A percentile compares a stretch with the other conserved stretches of the same genome.
Conservation (phyloP, 2,888 invertebrate species). For the Philhelius pedissequus region DNA sequence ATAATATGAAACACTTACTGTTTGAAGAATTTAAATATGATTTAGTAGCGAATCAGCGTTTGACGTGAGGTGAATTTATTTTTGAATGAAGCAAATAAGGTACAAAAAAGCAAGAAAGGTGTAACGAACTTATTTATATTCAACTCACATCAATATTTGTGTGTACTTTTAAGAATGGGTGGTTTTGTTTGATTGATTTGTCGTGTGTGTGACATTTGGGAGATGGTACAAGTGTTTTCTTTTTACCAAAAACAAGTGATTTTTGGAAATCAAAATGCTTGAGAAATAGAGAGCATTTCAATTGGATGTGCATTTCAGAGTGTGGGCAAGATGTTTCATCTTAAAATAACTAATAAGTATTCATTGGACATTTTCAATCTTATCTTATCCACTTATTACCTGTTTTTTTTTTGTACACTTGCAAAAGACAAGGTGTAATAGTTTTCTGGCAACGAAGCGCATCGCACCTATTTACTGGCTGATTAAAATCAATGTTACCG, state of each 20-base stretch:
- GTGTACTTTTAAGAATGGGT: not conserved
- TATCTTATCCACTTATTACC: too few species aligned
- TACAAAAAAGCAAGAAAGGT: not conserved
- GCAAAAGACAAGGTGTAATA: too few species aligned
- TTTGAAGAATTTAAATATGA: not conserved
- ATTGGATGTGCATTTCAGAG: not conserved
- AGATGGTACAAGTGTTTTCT: not conserved
- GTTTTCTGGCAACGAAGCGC: too few species aligned
- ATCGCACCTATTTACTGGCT: too few species aligned
- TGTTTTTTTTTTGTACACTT: too few species aligned
- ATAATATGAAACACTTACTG: not conserved
- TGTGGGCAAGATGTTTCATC: too few species aligned
- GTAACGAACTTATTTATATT: slow-evolving; percentile 50
- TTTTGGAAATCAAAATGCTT: not conserved
- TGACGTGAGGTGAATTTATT: slow-evolving; percentile 34
- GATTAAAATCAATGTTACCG: too few species aligned
- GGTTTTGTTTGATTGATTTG: not conserved
- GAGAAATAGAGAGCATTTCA: not conserved
- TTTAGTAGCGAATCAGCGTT: not conserved
- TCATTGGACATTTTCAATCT: too few species aligned
- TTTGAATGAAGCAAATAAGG: not conserved
- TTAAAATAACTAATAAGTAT: too few species aligned
- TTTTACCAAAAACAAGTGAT: not conserved
- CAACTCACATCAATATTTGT: not conserved
- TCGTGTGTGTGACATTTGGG: not conserved